Evolutionary conservation across 2,113 vertebrate genomes (phyloP), one percentile per base, ranked within the genome.

Genomic region (Psettodes erumei): DNA sequence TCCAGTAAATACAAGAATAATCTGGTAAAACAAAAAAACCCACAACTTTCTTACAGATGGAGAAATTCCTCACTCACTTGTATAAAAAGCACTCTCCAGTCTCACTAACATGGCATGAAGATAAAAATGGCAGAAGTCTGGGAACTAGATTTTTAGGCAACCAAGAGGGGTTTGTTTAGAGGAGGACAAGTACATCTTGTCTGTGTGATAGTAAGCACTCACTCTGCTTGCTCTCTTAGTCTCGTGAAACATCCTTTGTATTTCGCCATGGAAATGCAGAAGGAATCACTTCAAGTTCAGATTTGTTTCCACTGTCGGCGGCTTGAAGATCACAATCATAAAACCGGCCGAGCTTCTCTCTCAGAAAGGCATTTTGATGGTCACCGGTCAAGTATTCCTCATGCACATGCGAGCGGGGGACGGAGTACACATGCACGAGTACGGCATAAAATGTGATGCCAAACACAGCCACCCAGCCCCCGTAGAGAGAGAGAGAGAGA

Each of bases 301-400:
- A 63, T 37, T 12, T 71, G 18, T 12, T 47, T 27, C 23, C 1
- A 0, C 54, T 3, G 42, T 53, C 51, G 60, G 62, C 19, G n/a
- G 42, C 42, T 27, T 45, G 1, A 59, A 30, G 11, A 32, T 47
- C 18, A n/a, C 18, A 12, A 47, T 40, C 18, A 55, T 30, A 35
- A n/a, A 33, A 53, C 65, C 40, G 37, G 53, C 30, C 5, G 11
- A 3, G 62, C 42, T 23, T 63, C 19, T 55, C 58, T 37, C 75
- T 56, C 10, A 28, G 56, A 73, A 55, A 65, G 37, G 63, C 21
- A 61, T 58, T 71, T 54, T 42, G 35, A 54, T 53, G 18, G 23
- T 30, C 21, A 60, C 54, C 11, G 55, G 50, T 76, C 25, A 66
- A 63, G 23, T 38, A 86, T 83, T 85, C 67, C 69, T 72, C 81